phyloP scores from a whole-genome alignment of 2,113 vertebrate genomes.

The Leptobrachium ailaonicum region DNA sequence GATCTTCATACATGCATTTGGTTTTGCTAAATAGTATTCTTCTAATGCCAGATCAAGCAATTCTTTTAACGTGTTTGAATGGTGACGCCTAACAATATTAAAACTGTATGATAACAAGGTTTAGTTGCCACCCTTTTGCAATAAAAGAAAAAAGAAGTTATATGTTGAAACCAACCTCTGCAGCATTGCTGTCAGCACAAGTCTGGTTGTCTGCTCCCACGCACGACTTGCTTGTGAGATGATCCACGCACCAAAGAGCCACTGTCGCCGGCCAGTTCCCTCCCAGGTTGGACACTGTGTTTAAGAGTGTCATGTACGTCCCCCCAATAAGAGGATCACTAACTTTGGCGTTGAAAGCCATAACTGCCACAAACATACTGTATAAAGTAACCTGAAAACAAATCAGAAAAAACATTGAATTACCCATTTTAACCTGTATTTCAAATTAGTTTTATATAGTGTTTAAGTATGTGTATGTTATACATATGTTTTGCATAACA shows the following conservation, averaged over 20 bases:
- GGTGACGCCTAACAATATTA: too few species aligned
- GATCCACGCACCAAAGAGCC: slow-evolving; percentile 93
- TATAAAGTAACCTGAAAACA: slow-evolving; percentile 82
- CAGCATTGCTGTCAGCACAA: slow-evolving; percentile 71
- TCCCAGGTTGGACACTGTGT: slow-evolving; percentile 92
- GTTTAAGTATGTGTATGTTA: too few species aligned
- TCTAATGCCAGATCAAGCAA: too few species aligned
- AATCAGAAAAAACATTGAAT: neutral
- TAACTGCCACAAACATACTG: slow-evolving; percentile 95
- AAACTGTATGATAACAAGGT: too few species aligned
- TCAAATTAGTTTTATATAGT: too few species aligned
- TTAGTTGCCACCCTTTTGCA: too few species aligned
- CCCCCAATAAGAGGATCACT: slow-evolving; percentile 95
- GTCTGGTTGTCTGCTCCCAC: slow-evolving; percentile 73
- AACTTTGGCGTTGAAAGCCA: slow-evolving; percentile 97
- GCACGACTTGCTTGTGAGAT: slow-evolving; percentile 89
- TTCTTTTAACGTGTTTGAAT: too few species aligned
- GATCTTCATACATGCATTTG: too few species aligned
- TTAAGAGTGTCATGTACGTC: slow-evolving; percentile 97
- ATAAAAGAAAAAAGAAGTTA: too few species aligned
- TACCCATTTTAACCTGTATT: neutral
- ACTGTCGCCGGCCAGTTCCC: slow-evolving; percentile 95
- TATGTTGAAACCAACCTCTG: slow-evolving; percentile 65
- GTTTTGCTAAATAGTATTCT: too few species aligned
- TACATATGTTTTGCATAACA: too few species aligned